Percentiles rank a stretch among this genome's conserved stretches.
phyloP scores from a whole-genome alignment of 2,113 vertebrate genomes.

The Pavo muticus region DNA sequence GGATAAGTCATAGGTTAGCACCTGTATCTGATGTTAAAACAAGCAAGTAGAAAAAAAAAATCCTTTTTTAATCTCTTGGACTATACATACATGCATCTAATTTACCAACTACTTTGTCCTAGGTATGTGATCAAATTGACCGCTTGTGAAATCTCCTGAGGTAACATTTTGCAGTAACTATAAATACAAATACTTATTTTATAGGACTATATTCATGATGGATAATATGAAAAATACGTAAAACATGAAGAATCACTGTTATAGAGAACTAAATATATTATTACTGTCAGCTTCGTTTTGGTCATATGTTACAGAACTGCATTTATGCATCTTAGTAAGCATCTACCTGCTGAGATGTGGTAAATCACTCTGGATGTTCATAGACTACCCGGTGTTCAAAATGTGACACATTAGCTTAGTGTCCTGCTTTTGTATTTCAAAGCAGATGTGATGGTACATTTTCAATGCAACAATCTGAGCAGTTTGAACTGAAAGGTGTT shows the following conservation, averaged over 20 bases:
- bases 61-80: neutral
- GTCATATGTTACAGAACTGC: neutral
- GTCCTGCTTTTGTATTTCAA: neutral
- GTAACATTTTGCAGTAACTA: neutral
- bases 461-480: fast-evolving
- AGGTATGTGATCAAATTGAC: neutral
- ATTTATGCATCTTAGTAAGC: neutral
- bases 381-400: neutral
- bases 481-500: neutral
- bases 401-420: neutral
- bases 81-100: neutral
- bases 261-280: neutral
- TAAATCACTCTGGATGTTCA: neutral
- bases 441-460: neutral
- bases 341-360: neutral
- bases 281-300: neutral
- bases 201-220: neutral
- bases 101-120: neutral
- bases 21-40: neutral
- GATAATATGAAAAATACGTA: neutral
- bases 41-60: neutral
- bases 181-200: neutral
- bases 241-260: neutral
- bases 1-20: neutral
- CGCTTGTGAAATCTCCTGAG: neutral